Evolutionary conservation across 2,113 vertebrate genomes (phyloP), one percentile per base, ranked within the genome.

Genomic region (Cranoglanis bouderius): DNA sequence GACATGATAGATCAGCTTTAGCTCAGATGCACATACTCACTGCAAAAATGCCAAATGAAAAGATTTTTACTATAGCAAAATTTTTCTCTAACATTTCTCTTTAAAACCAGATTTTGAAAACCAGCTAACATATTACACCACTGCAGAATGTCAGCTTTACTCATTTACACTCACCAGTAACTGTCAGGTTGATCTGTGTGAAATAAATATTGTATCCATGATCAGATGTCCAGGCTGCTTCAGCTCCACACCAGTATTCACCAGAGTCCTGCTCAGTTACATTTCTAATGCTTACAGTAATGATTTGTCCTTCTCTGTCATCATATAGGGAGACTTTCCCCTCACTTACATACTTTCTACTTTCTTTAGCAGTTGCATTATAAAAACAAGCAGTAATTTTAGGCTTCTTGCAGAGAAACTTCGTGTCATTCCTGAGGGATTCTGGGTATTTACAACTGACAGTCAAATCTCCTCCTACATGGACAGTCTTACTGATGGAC

Each of bases 381-480:
- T 72, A 53, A 84, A 12, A 55, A 88, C 81, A 88, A 43, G n/a
- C 29, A 75, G 67, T 51, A 84, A 5, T 51, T 26, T 0, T 6
- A 53, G n/a, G 43, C 78, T 29, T 80, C 18, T 49, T 85, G 88
- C 82, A 88, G 46, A 88, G 4, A 55, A 88, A 78, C 72, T 78
- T 88, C 1, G 13, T 2, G 19, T 77, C 55, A 21, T 2, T 14
- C 1, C 43, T 65, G 82, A 40, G 82, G 72, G 88, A 77, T 88
- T 53, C 72, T 89, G 88, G 72, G 57, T 85, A 85, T 53, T 55
- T 46, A 46, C 46, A 46, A 8, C 9, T 46, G 46, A 46, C 46
- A 46, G 46, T 88, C 53, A 84, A 53, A 75, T 70, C 70, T 88
- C 1, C n/a, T 61, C 67, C 40, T 75, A 67, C 51, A 75, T 43